Evolutionary conservation across 2,888 invertebrate species (phyloP), one percentile per base, ranked within the genome.

Genomic region (Oxytorus armatus): DNA sequence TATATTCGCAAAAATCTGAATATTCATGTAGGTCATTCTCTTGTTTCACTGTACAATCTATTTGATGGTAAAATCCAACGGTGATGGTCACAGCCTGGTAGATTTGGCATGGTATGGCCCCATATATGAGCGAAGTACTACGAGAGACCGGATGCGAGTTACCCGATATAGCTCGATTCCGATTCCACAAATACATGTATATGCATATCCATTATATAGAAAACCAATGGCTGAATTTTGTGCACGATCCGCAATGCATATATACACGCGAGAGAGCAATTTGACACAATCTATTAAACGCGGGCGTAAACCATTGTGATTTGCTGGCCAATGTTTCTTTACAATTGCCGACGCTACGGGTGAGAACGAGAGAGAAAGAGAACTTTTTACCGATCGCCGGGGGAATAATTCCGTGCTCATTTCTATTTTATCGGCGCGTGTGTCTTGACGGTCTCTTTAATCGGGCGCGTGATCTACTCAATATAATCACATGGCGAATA

Each of bases 211-310:
- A n/a, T n/a, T 53, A 55, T 68, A 53, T 63, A 16, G 29, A 44
- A 23, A 11, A 16, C 18, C 33, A 51, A 57, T 33, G 33, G 49
- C 49, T 69, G 74, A 79, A 79, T 76, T 66, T 57, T 75, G 57
- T 59, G 44, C 59, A n/a, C 44, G 33, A 44, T 55, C 18, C 25
- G 25, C 39, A 57, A 44, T 51, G 59, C 23, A 49, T 49, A 36
- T 2, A 4, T 18, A n/a, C 23, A 36, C n/a, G 55, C 42, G 66
- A 53, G 39, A 66, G 81, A 85, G 85, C 86, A 87, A 88, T 88
- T 89, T 89, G 87, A 86, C 87, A 87, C 84, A 85, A 88, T 88
- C 86, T 84, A 87, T 87, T 87, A 84, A 82, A 76, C 78, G 61
- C 81, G 72, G 77, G 78, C 76, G 75, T 81, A 85, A 85, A 85